A percentile compares a stretch with the other conserved stretches of the same genome.
These are phyloP conservation scores for Halyomorpha halys DNA, from an alignment of 1,140 invertebrate species.

Conservation along the genomic window DNA sequence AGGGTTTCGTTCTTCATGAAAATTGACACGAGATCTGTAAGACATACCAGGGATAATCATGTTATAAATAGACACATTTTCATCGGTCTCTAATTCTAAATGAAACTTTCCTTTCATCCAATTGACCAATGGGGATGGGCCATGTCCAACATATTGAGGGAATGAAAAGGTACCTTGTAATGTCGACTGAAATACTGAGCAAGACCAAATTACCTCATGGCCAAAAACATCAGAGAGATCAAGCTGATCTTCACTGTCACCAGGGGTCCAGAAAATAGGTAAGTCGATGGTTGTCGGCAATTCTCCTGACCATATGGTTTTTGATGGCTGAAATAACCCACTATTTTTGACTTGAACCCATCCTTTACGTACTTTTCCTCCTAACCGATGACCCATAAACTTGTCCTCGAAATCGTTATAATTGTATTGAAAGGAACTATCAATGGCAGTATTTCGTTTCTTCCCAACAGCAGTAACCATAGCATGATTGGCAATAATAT, in stretches of 20 bases:
- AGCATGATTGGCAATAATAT: no score
- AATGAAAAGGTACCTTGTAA: conserved; percentile 23
- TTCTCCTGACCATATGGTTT: conserved; percentile 25
- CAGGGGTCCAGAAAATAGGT: conserved; percentile 25
- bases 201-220: conserved; percentile 26
- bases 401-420: no score
- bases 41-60: conserved; percentile 11
- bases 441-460: no score
- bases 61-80: conserved; percentile 4
- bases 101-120: conserved; percentile 26
- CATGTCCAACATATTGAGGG: conserved; percentile 25
- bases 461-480: no score
- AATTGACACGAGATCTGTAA: conserved; percentile 2
- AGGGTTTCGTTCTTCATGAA: neutral
- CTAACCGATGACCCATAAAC: neutral
- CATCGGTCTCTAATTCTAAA: conserved; percentile 18
- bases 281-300: conserved; percentile 22
- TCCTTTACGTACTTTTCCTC: conserved; percentile 23
- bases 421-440: no score
- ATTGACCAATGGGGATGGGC: conserved; percentile 13
- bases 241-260: neutral
- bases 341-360: conserved; percentile 13
- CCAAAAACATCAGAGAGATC: conserved; percentile 18
- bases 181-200: conserved; percentile 22
- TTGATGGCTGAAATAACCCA: neutral